These are phyloP conservation scores for Gryon sp. DNA, from an alignment of 1,140 invertebrate genomes.

Conservation along the genomic window DNA sequence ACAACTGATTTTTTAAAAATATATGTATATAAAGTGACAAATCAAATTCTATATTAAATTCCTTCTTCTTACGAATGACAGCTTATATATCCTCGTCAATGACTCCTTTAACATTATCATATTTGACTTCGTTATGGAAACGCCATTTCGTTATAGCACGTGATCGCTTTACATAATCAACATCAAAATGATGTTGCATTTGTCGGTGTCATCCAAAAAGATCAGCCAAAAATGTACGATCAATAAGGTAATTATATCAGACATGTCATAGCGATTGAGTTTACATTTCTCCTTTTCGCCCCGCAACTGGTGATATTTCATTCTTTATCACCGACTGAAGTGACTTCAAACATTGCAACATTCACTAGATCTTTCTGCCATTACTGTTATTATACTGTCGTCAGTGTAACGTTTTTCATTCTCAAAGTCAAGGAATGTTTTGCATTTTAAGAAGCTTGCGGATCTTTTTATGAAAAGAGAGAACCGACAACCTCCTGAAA, in stretches of 20 bases:
- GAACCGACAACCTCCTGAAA: conserved; percentile 58
- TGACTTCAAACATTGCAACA: conserved; percentile 35
- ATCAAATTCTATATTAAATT: no score
- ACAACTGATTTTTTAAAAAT: no score
- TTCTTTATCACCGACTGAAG: conserved; percentile 62
- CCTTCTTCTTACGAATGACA: background rate
- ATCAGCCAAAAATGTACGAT: conserved; percentile 19
- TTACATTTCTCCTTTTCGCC: conserved; percentile 53
- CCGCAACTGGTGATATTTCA: conserved; percentile 65
- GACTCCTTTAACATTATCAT: conserved; percentile 33
- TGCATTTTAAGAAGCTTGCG: conserved; percentile 79
- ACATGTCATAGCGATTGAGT: conserved; percentile 55
- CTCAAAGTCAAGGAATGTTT: conserved; percentile 71
- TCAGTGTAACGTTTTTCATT: conserved; percentile 39
- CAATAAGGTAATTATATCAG: conserved; percentile 32
- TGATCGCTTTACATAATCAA: conserved; percentile 60
- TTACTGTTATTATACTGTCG: conserved; percentile 20
- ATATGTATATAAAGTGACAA: no score
- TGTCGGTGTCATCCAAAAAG: conserved; percentile 25
- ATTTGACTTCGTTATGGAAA: conserved; percentile 52
- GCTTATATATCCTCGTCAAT: conserved; percentile 22
- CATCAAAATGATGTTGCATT: conserved; percentile 57
- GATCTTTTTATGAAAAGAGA: conserved; percentile 65
- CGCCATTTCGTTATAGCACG: conserved; percentile 40
- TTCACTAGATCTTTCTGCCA: conserved; percentile 29